Conservation (phyloP, 2,113 vertebrate species). For the Menura novaehollandiae region DNA sequence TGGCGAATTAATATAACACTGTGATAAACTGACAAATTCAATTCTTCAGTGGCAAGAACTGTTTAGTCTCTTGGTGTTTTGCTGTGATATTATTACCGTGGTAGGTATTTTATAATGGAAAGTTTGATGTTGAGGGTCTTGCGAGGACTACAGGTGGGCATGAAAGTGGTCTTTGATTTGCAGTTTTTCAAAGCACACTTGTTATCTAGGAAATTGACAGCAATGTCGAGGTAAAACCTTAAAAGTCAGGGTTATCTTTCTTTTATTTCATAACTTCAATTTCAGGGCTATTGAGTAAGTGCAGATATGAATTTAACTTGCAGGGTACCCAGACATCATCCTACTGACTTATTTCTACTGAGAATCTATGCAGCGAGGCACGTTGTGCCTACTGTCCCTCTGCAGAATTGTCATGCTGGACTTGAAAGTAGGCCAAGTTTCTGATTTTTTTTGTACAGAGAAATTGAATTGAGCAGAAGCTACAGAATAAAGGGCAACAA, state of each 20-base stretch:
- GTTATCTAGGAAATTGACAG: neutral
- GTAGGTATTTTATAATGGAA: neutral
- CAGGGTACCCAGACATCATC: neutral
- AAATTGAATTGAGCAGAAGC: neutral
- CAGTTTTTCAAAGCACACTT: neutral
- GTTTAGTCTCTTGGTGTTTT: neutral
- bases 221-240: neutral
- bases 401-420: neutral
- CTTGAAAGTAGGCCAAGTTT: neutral
- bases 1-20: neutral
- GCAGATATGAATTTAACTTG: neutral
- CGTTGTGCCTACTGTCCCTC: neutral
- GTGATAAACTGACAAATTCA: neutral
- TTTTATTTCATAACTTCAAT: neutral
- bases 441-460: neutral
- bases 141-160: neutral
- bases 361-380: neutral
- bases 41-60: neutral
- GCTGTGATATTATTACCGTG: neutral
- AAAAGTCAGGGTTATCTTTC: neutral
- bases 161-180: conserved; percentile 23
- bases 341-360: neutral
- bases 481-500: neutral
- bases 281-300: neutral
- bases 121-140: neutral